Evolutionary conservation across 2,113 vertebrate genomes (phyloP).

Genomic region (Notarius lentiginosus): DNA sequence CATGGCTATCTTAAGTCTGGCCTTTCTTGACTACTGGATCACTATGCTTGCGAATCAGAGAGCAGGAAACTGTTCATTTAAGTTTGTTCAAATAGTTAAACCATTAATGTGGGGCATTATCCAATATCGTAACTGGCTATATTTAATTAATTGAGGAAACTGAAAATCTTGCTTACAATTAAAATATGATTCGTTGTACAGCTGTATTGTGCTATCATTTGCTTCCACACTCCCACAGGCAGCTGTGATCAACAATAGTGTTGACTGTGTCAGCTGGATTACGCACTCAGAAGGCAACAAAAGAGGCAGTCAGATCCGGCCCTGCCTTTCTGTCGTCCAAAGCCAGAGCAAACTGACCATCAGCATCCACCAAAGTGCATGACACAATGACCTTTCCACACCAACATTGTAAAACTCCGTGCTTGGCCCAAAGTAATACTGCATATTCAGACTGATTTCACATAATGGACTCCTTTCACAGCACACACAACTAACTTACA

Average conservation of each 20-base stretch:
- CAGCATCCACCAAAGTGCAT: not conserved
- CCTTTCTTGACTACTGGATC: not conserved
- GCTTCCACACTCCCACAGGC: constrained; percentile 6
- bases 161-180: not conserved
- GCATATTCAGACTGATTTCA: constrained; percentile 9
- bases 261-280: constrained; percentile 45
- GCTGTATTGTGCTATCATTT: constrained; percentile 20
- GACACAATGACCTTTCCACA: constrained; percentile 27
- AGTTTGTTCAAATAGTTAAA: not conserved
- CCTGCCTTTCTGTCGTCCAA: constrained; percentile 19
- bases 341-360: constrained; percentile 10
- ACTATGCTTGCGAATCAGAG: not conserved
- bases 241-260: constrained; percentile 43
- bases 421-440: not conserved
- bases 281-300: constrained; percentile 39
- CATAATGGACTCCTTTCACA: not conserved
- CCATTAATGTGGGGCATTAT: not conserved
- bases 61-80: not conserved
- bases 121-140: not conserved
- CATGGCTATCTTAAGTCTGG: not conserved
- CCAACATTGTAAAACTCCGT: not conserved
- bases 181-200: constrained; percentile 1
- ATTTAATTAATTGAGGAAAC: not conserved
- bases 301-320: constrained; percentile 29
- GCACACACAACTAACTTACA: not conserved